A percentile compares a stretch with the other conserved stretches of the same genome.
These are phyloP conservation scores for Agrochola circellaris DNA, from an alignment of 2,888 invertebrate genomes.

Conservation along the genomic window DNA sequence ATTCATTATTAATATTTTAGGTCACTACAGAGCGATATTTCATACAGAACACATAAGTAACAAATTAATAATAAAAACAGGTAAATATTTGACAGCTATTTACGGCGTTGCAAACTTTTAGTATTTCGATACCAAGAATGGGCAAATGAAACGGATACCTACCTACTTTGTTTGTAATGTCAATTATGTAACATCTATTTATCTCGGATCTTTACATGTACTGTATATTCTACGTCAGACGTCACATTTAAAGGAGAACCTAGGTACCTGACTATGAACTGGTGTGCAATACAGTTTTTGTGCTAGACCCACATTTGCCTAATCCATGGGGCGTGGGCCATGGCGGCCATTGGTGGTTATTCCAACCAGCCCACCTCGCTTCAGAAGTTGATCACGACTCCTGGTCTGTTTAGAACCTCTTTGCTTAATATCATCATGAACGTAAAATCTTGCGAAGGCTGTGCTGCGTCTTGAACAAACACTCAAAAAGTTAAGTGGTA, in stretches of 20 bases:
- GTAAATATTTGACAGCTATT: too few relatives aligned
- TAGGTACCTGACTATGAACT: background rate
- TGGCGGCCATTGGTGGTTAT: too few relatives aligned
- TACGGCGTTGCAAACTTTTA: conserved; percentile 10
- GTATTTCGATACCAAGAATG: conserved; percentile 31
- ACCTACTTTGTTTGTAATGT: background rate
- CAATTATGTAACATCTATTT: background rate
- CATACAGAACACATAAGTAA: too few relatives aligned
- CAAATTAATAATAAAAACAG: too few relatives aligned
- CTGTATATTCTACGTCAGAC: background rate
- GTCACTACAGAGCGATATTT: too few relatives aligned
- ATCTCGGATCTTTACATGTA: background rate
- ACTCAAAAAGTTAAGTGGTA: background rate
- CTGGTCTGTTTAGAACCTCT: too few relatives aligned
- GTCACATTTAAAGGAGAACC: background rate
- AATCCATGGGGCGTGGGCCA: background rate
- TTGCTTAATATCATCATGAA: background rate
- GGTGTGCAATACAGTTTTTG: background rate
- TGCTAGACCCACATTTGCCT: background rate
- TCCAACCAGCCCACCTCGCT: too few relatives aligned
- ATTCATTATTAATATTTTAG: too few relatives aligned
- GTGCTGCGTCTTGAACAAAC: background rate
- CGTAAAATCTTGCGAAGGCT: background rate
- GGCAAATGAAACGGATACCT: conserved; percentile 15
- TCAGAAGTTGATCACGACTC: too few relatives aligned